These are phyloP conservation scores for Andrena bicolor DNA, from an alignment of 2,888 invertebrate genomes.

Conservation along the genomic window DNA sequence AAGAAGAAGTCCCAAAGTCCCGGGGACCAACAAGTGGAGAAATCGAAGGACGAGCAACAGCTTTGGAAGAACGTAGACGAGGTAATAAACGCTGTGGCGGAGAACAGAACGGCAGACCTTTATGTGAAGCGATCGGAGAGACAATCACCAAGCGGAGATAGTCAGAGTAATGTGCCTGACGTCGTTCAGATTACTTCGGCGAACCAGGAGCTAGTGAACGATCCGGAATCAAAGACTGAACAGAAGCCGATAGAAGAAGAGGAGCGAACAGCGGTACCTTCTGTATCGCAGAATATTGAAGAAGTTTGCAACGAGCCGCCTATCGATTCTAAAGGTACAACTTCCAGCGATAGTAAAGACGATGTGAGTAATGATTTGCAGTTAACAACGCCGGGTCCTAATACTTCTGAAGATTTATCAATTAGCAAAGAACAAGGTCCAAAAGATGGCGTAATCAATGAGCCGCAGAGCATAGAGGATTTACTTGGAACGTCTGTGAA, in stretches of 20 bases:
- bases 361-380: neutral
- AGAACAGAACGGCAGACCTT: conserved; percentile 54
- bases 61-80: conserved; percentile 71
- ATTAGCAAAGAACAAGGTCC: neutral
- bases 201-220: neutral
- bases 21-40: conserved; percentile 33
- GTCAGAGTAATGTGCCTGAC: neutral
- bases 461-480: neutral
- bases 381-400: neutral
- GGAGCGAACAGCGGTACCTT: neutral
- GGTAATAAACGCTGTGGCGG: conserved; percentile 77
- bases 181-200: neutral
- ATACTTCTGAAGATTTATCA: neutral
- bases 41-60: conserved; percentile 31
- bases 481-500: neutral
- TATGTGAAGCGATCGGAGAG: conserved; percentile 1
- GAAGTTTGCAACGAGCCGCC: conserved; percentile 1
- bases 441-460: neutral
- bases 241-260: neutral
- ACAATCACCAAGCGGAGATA: neutral
- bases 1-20: conserved; percentile 37
- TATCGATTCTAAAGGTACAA: neutral
- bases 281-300: neutral
- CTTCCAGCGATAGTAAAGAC: neutral
- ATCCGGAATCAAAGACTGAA: neutral